Percentiles rank a stretch among this genome's conserved stretches.
Conservation (phyloP, 1,140 invertebrate species). For the Zaprionus camerounensis region DNA sequence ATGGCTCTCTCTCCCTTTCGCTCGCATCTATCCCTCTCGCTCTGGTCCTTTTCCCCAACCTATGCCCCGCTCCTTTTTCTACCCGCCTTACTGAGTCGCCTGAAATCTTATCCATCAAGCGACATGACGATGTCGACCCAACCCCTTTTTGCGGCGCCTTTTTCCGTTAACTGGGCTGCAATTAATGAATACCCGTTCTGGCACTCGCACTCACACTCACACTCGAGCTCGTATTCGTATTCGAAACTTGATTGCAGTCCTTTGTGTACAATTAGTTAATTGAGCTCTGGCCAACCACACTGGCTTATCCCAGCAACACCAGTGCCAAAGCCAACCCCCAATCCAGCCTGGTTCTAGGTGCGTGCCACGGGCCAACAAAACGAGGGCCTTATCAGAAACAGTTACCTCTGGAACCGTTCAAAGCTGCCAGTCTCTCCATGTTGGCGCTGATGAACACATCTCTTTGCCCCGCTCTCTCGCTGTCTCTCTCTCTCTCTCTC, state of each 20-base stretch:
- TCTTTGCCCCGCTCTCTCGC: conserved; percentile 9
- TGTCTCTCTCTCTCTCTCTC: conserved; percentile 5
- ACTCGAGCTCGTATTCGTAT: background rate
- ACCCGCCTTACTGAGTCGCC: conserved; percentile 27
- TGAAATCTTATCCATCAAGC: conserved; percentile 62
- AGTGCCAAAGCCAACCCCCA: background rate
- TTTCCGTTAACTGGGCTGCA: conserved; percentile 56
- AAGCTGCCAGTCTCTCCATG: conserved; percentile 44
- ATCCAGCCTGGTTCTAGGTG: conserved; percentile 19
- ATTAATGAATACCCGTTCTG: conserved; percentile 60
- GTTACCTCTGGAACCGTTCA: conserved; percentile 49
- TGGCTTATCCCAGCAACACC: conserved; percentile 32
- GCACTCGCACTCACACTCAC: background rate
- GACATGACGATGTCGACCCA: conserved; percentile 53
- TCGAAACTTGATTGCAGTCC: conserved; percentile 48
- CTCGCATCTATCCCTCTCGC: background rate
- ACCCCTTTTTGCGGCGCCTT: conserved; percentile 29
- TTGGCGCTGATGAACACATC: conserved; percentile 56
- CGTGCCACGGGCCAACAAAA: conserved; percentile 23
- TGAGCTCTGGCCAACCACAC: conserved; percentile 50
- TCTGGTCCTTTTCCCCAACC: conserved; percentile 2
- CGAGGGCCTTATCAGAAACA: conserved; percentile 47
- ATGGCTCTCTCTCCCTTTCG: conserved; percentile 41
- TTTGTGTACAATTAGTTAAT: conserved; percentile 83
- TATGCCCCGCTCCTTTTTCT: conserved; percentile 24